Evolutionary conservation across 2,113 vertebrate genomes (phyloP), one percentile per base, ranked within the genome.

Genomic region (Tautogolabrus adspersus): DNA sequence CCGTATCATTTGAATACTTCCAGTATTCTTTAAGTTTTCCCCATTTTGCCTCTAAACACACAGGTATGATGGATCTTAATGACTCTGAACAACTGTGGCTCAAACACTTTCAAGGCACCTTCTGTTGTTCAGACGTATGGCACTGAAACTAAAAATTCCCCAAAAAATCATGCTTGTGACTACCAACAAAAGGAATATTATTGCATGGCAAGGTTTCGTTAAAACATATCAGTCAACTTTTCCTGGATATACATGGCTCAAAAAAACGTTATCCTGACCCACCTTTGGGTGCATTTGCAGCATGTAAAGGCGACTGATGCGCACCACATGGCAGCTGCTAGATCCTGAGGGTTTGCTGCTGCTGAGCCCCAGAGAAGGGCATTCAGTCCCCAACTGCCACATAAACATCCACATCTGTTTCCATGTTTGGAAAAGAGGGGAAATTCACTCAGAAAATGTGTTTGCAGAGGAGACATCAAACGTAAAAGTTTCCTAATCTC

Each of bases 351-450:
- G 72, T 56, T n/a, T 59, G 47, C 26, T 52, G 51, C 34, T 44
- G 42, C 64, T 75, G n/a, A 42, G 55, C 52, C 66, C 30, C 34
- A 51, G 72, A 66, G 77, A 72, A 81, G 77, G 77, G 26, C 66
- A 66, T 13, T 4, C 1, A 38, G 47, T 72, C 57, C 42, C 47
- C 65, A 65, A 56, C 78, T 66, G 73, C 8, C 56, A 10, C 68
- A 61, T 54, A 79, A 75, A 78, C 83, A 79, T 65, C 8, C 56
- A 87, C 70, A 81, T 89, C 85, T 85, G 89, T 66, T 38, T 22
- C n/a, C 37, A 54, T 34, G 15, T 79, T 56, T 21, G 16, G 52
- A 38, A 42, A 11, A 44, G 13, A 40, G 15, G 30, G 13, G 11
- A 65, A 65, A 66, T n/a, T 42, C 62, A 58, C 34, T 61, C 54